Evolutionary conservation across 2,113 vertebrate species (phyloP), one percentile per base, ranked within the genome.

Genomic region (Pomatostomus ruficeps): DNA sequence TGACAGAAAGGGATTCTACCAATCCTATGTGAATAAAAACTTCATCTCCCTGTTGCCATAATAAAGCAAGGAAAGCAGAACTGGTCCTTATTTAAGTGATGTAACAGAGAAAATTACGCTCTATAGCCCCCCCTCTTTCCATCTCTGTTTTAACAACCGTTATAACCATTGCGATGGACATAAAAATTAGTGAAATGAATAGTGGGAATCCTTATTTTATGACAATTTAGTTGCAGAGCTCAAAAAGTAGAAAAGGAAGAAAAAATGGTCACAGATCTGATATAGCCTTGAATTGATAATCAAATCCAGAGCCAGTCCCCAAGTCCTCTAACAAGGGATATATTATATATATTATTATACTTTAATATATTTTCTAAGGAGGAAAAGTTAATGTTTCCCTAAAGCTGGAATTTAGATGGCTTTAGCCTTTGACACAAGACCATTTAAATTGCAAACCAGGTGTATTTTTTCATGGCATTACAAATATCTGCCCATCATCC

Each of bases 391-490:
- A 96, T 57, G 21, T 79, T 88, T 61, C 88, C 91, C 88, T 95
- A 67, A 95, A 97, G 88, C 67, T 95, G 87, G 74, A 93, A 96
- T 97, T 97, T 87, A 97, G 94, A 96, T 91, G 38, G 36, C 70
- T 94, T 94, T 65, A 59, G 25, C 42, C 96, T 97, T 97, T 97
- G 96, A 95, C 67, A 71, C 3, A 81, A 85, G 77, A 81, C 51
- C 66, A 48, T 94, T 97, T 59, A 85, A 93, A 94, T 72, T 92
- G 73, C 70, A 96, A 95, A 81, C 91, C 90, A 95, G 62, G 31
- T 87, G 48, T 72, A 80, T 59, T 72, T 97, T 97, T 95, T 74
- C 88, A 33, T 19, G 38, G 19, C 10, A 68, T 84, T 95, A 78
- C 49, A 96, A 78, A 80, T 91, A 89, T 82, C 91, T 97, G 51